Evolutionary conservation across 2,888 invertebrate species (phyloP), one percentile per base, ranked within the genome.

Genomic region (Amitus sp.): DNA sequence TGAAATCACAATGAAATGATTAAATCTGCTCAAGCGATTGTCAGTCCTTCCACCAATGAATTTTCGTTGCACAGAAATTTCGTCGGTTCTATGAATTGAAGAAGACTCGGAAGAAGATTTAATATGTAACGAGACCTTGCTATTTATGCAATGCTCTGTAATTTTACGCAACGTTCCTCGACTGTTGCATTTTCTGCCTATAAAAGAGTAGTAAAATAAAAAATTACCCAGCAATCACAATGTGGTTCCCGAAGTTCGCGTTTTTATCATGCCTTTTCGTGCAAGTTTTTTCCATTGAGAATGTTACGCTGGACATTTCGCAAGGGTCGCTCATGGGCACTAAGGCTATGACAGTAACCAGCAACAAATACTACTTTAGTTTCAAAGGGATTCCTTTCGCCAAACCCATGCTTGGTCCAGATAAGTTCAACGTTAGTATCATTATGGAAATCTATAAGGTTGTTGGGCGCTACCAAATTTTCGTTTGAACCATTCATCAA

Each of bases 321-420:
- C 76, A 76, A 51, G 80, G 80, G 0, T 56, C 65, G 3, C 51
- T 80, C 4, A 76, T 73, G 37, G 80, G 80, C 2, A 12, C 73
- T 4, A 74, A 74, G 52, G 65, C 68, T 0, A 68, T 51, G n/a
- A 79, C 77, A 1, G 52, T 66, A 12, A 62, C 58, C 15, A 66
- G 71, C 23, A 70, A 68, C 7, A 73, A 67, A 46, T 64, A 73
- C 0, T 73, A 74, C 42, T 80, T 73, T 37, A 76, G 75, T 53
- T 80, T 80, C 42, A 77, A 74, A 47, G 79, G 80, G 1, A 74
- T 80, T 47, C 80, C 80, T 2, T 80, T 77, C 43, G 76, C 75
- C 1, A 75, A 75, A 50, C 74, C 80, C 0, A 75, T 72, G 58
- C 63, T 73, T 23, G 77, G 75, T 1, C 33, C 48, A 0, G 52